Base-by-base conservation (phyloP, 2,797 vertebrate genomes). In the Enteromius afrohamiltoni region DNA sequence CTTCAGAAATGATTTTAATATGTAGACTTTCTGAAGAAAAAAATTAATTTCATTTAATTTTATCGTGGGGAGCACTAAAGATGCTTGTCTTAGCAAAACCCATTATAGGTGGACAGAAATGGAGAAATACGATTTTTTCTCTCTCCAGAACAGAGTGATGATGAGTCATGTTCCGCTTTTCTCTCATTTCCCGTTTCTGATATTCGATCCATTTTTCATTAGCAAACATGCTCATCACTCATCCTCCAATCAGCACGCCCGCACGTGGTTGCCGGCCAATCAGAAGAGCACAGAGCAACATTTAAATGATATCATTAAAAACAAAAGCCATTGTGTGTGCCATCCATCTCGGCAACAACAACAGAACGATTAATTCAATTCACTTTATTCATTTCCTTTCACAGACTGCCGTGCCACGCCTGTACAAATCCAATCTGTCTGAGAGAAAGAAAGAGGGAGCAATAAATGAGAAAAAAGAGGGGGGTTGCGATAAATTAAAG, bases 201-300 rank as follows among this genome's bases (percentile, higher is more conserved):
- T 88, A 93, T 88, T 85, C 89, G 89, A 92, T 93, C 94, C 91
- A 91, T 92, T 92, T 88, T 65, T 82, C 58, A 75, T 82, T 75
- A 74, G 42, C 60, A 68, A 83, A 67, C 81, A 68, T 55, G 31
- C 13, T 19, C 71, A 76, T 74, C 9, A 23, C 34, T 77, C 62
- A 55, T 17, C 81, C 49, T 21, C 81, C 81, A 77, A 83, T 83
- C 73, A 47, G 49, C 47, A 45, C 1, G 47, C 19, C 14, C 8
- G 31, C 45, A 65, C 58, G 34, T 40, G 70, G 55, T 31, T 47
- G 17, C 45, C 26, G 2, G 70, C 80, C 80, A 82, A 75, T 82
- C 37, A 29, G 62, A 26, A 31, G 51, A 47, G 6, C 13, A 17
- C 37, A 53, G 14, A 16, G 26, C 31, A 29, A 86, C 77, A 78